phyloP scores from a whole-genome alignment of 2,888 invertebrate species.

The Catocala nupta region DNA sequence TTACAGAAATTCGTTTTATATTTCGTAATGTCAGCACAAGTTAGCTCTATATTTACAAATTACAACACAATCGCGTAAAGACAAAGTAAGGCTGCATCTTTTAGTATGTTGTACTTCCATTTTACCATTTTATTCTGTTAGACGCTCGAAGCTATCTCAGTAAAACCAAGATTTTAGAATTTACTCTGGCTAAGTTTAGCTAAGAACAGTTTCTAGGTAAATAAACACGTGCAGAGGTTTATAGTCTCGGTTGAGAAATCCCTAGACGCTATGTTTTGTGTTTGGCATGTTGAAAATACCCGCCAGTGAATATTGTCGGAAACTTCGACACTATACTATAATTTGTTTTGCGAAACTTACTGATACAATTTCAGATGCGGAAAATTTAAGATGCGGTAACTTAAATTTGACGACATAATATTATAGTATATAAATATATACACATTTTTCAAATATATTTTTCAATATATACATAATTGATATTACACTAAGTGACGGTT shows the following conservation, averaged over 20 bases:
- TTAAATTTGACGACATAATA: too few species aligned
- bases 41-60: not conserved
- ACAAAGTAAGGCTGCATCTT: not conserved
- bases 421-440: too few species aligned
- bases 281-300: constrained; percentile 20
- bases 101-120: not conserved
- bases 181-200: constrained; percentile 1
- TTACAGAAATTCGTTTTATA: too few species aligned
- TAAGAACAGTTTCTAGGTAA: constrained; percentile 10
- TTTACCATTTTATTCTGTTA: not conserved
- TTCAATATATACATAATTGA: too few species aligned
- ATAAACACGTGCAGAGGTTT: constrained; percentile 5
- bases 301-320: not conserved
- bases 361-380: too few species aligned
- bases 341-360: not conserved
- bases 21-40: too few species aligned
- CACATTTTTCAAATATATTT: too few species aligned
- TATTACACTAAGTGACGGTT: too few species aligned
- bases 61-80: not conserved
- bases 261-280: constrained; percentile 20
- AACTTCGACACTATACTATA: not conserved
- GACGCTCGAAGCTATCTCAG: not conserved
- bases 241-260: constrained; percentile 14
- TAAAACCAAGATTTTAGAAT: constrained; percentile 6
- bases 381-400: too few species aligned